Base-by-base conservation (phyloP, 2,888 invertebrate species). In the Trissolcus japonicus region DNA sequence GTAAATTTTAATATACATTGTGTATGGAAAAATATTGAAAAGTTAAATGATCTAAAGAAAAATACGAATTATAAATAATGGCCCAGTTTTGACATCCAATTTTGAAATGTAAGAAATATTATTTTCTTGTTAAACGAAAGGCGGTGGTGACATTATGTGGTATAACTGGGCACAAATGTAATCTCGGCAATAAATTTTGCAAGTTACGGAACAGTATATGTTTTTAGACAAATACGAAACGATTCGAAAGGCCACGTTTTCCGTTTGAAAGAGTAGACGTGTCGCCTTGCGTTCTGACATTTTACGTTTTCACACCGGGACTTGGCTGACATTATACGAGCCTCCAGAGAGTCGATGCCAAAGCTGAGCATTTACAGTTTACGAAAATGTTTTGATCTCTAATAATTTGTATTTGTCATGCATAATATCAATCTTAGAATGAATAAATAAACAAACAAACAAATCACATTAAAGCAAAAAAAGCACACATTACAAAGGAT, bases 181-280 rank as follows among this genome's bases (percentile, higher is more conserved):
- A 71, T 71, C 56, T 56, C 19, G 19, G 62, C 40, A 21, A 71
- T 71, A 71, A 71, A 71, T 71, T 71, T 56, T 43, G 29, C 17
- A 51, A 43, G 62, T 71, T 71, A 71, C 65, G 65, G 14, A 59
- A 51, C 43, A 21, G 41, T 54, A 59, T 59, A 59, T 63, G 63
- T 59, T 59, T 71, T 71, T 71, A 57, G 53, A 71, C 63, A 71
- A 71, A 71, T 57, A 71, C 63, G 53, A 46, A 63, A 57, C 71
- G 53, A 29, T 71, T 71, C 57, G 57, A 53, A 48, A 62, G 54
- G 16, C 46, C 53, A 46, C 62, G 62, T 69, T 62, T 48, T n/a
- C 56, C 56, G 55, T 57, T 51, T 16, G 21, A 21, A n/a, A 59
- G 54, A 41, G 54, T 40, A 73, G 53, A 60, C 61, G 50, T 41